Evolutionary conservation across 2,888 invertebrate species (phyloP).

Genomic region (Nasonia oneida): DNA sequence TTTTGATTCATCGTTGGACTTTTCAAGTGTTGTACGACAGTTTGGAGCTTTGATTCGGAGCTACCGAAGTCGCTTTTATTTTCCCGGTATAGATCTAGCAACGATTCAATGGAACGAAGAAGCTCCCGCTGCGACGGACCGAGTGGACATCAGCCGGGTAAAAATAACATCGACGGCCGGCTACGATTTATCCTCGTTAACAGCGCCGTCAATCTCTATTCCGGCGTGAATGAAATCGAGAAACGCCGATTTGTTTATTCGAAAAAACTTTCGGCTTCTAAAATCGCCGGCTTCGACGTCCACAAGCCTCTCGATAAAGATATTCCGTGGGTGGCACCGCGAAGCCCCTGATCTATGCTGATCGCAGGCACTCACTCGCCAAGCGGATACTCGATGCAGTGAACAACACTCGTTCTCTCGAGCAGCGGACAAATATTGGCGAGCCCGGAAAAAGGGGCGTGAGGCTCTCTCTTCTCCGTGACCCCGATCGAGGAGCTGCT

Average conservation of each 20-base stretch:
- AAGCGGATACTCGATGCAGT: not conserved
- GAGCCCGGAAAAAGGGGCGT: conserved; percentile 4
- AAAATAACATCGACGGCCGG: not conserved
- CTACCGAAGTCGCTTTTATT: not conserved
- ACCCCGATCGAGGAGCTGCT: conserved; percentile 25
- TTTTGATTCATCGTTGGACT: conserved; percentile 40
- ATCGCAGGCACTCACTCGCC: not conserved
- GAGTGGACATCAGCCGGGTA: too few relatives aligned
- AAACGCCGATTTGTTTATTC: too few relatives aligned
- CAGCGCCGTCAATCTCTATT: not conserved
- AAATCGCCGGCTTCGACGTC: not conserved
- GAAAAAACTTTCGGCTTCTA: not conserved
- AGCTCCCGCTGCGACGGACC: conserved; percentile 22
- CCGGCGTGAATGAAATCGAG: not conserved
- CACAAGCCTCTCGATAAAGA: conserved; percentile 20
- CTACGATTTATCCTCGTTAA: not conserved
- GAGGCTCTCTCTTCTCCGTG: not conserved
- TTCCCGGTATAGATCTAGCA: not conserved
- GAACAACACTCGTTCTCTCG: not conserved
- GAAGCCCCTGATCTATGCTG: not conserved
- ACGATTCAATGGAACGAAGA: too few relatives aligned
- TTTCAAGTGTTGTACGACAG: not conserved
- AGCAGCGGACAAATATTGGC: conserved; percentile 39
- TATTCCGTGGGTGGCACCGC: not conserved
- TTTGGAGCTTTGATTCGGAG: not conserved